These are phyloP conservation scores for Ennomos quercinarius DNA, from an alignment of 2,888 invertebrate genomes.

Conservation along the genomic window DNA sequence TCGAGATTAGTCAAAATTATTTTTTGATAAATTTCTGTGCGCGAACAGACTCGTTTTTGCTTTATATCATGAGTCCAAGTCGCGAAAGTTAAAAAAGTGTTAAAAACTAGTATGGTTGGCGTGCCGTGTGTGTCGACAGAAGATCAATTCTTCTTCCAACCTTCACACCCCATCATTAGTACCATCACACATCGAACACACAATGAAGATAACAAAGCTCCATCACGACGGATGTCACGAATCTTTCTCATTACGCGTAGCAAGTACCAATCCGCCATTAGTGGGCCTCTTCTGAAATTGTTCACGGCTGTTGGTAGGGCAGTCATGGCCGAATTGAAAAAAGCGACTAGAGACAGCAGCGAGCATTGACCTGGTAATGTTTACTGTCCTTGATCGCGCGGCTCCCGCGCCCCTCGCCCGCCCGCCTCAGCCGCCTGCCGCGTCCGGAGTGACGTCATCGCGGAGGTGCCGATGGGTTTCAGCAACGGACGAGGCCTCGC, in stretches of 20 bases:
- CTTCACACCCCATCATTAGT: no score
- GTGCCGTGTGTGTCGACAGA: no score
- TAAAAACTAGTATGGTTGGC: no score
- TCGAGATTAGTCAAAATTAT: no score
- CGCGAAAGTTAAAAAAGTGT: no score
- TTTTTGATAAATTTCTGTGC: no score
- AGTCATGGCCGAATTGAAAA: slow-evolving; percentile 68
- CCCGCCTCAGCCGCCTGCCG: slow-evolving; percentile 42
- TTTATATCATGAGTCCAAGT: no score
- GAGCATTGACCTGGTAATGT: slow-evolving; percentile 83
- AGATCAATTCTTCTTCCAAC: no score
- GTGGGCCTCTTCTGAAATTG: slow-evolving; percentile 59
- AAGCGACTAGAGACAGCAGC: slow-evolving; percentile 71
- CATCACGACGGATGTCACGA: slow-evolving; percentile 33
- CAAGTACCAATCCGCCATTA: slow-evolving; percentile 43
- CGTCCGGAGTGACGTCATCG: slow-evolving; percentile 75
- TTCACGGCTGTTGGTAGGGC: slow-evolving; percentile 64
- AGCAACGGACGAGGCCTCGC: slow-evolving; percentile 56
- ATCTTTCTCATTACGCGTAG: slow-evolving; percentile 33
- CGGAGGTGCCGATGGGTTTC: slow-evolving; percentile 83
- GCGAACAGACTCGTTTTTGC: no score
- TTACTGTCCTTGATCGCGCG: slow-evolving; percentile 81
- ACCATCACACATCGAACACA: no score
- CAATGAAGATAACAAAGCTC: slow-evolving; percentile 13
- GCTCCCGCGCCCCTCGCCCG: slow-evolving; percentile 45